phyloP scores from a whole-genome alignment of 2,113 vertebrate genomes.

The Lutjanus erythropterus region DNA sequence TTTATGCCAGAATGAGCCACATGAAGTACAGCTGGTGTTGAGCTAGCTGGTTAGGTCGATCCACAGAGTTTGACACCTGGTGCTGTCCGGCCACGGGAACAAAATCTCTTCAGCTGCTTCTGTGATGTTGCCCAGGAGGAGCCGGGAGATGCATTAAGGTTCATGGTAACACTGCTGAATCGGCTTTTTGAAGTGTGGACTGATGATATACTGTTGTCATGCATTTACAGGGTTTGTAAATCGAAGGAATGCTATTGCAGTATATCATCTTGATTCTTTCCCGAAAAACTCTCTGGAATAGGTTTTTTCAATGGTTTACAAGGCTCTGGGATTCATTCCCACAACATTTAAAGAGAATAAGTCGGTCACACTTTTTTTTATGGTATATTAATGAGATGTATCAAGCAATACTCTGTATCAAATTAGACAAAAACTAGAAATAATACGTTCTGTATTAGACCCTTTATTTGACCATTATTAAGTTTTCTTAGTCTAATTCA shows the following conservation, averaged over 20 bases:
- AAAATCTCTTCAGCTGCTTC: constrained; percentile 68
- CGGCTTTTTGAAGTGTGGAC: constrained; percentile 58
- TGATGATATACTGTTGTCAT: constrained; percentile 55
- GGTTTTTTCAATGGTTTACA: constrained; percentile 17
- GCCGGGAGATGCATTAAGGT: constrained; percentile 27
- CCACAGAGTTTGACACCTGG: constrained; percentile 64
- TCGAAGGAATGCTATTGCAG: constrained; percentile 36
- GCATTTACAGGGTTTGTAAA: constrained; percentile 43
- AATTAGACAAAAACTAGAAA: no score
- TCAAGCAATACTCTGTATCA: no score
- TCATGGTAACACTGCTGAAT: constrained; percentile 41
- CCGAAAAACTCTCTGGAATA: neutral
- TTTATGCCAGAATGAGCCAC: constrained; percentile 30
- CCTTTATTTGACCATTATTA: no score
- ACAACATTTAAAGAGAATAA: constrained; percentile 26
- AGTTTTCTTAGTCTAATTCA: no score
- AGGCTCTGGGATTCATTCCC: neutral
- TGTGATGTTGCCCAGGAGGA: constrained; percentile 60
- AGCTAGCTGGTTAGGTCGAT: constrained; percentile 21
- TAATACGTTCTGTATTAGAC: no score
- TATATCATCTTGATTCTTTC: constrained; percentile 45
- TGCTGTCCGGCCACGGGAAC: constrained; percentile 54
- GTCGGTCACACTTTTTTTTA: no score
- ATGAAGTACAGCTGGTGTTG: constrained; percentile 61
- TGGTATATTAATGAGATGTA: no score